Base-by-base conservation (phyloP, 2,113 vertebrate genomes). In the Dendrocopos noguchii region DNA sequence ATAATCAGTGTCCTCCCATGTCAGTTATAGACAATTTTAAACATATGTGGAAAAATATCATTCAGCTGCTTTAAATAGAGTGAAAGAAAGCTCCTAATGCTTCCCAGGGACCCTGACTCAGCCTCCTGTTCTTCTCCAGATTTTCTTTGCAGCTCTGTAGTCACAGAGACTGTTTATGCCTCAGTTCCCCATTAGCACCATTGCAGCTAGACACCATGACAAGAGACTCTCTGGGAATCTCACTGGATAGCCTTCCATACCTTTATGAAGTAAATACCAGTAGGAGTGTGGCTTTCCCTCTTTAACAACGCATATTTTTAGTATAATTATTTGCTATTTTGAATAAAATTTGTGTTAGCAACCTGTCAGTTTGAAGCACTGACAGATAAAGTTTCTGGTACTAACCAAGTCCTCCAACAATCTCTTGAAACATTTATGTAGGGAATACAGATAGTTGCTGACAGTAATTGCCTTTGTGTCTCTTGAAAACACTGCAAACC, bases 321-420 rank as follows among this genome's bases (percentile, higher is more conserved):
- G 46, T 20, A 20, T 47, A 18, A 47, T 47, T 47, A 9, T 47
- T 47, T 47, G 8, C 46, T 47, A 20, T 47, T 93, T 52, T 94
- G 4, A 77, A 65, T 80, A 91, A 19, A 90, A 90, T 88, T 95
- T 91, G 63, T 64, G 80, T 94, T 94, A 95, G 74, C n/a, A 59
- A 83, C 80, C 68, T 93, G 83, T 94, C 91, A 95, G 27, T 93
- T 96, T 90, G 90, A 96, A 96, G 34, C 57, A 91, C 74, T 94
- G 88, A 95, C 75, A 95, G 92, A 91, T 57, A 66, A 93, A 94
- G 84, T 93, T 94, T 94, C 91, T 95, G 90, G 57, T 25, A 89
- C 90, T 94, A 95, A 95, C 44, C 95, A 91, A 90, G 88, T 64
- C 90, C 90, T 97, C n/a, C 92, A 84, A 94, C 83, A 93, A 79